These are phyloP conservation scores for Poecilia latipinna DNA, from an alignment of 2,113 vertebrate species.

Conservation along the genomic window DNA sequence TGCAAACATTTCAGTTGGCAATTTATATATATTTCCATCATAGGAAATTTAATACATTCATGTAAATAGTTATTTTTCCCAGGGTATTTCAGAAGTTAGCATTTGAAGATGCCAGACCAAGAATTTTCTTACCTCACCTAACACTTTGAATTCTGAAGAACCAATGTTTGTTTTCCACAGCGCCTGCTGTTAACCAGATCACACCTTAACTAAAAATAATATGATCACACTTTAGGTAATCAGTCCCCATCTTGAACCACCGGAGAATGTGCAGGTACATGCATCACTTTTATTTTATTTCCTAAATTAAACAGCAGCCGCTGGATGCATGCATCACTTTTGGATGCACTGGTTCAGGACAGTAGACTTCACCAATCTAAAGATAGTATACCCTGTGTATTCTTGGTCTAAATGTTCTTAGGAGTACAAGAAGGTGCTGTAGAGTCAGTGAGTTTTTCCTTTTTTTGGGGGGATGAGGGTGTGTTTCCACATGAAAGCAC, in stretches of 20 bases:
- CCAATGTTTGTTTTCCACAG: slow-evolving; percentile 46
- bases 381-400: slow-evolving; percentile 44
- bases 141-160: slow-evolving; percentile 34
- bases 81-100: not conserved
- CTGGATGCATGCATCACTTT: slow-evolving; percentile 30
- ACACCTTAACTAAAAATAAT: slow-evolving; percentile 48
- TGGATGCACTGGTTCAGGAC: slow-evolving; percentile 3
- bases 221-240: slow-evolving; percentile 37
- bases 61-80: too few relatives aligned
- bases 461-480: slow-evolving; percentile 29
- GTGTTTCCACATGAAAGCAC: slow-evolving; percentile 58
- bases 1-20: not conserved
- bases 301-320: too few relatives aligned
- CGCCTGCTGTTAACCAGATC: slow-evolving; percentile 46
- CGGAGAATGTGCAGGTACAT: slow-evolving; percentile 48
- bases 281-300: not conserved
- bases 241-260: slow-evolving; percentile 30
- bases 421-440: slow-evolving; percentile 57
- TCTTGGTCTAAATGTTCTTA: slow-evolving; percentile 54
- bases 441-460: slow-evolving; percentile 40
- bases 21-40: not conserved
- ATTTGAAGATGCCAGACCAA: slow-evolving; percentile 10
- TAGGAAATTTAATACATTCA: not conserved
- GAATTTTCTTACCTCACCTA: slow-evolving; percentile 33
- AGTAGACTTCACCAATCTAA: slow-evolving; percentile 39